A percentile compares a stretch with the other conserved stretches of the same genome.
Conservation (phyloP, 2,888 invertebrate species). For the Lagria hirta region DNA sequence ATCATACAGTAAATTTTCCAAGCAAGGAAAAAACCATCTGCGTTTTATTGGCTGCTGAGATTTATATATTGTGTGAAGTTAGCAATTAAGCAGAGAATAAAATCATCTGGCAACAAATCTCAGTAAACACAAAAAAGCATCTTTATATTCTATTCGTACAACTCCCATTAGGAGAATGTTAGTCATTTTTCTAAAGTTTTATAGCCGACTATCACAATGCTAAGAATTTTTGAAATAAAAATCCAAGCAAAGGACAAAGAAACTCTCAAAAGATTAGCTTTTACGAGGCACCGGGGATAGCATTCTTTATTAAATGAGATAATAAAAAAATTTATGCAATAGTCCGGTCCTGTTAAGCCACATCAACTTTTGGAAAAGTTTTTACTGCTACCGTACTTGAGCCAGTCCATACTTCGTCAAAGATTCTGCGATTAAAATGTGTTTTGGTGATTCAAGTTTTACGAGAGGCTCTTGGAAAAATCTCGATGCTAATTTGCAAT, state of each 20-base stretch:
- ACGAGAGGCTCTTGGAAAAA: conserved; percentile 15
- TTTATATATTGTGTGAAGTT: conserved; percentile 37
- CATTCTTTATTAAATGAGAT: conserved; percentile 35
- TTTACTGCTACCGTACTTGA: conserved; percentile 8
- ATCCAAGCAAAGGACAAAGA: conserved; percentile 20
- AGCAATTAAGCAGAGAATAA: conserved; percentile 37
- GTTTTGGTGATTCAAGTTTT: conserved; percentile 12
- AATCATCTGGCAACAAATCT: conserved; percentile 37
- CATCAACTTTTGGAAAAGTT: conserved; percentile 5
- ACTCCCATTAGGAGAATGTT: conserved; percentile 31
- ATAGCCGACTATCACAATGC: conserved; percentile 29
- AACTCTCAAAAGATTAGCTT: conserved; percentile 35
- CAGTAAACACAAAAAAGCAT: conserved; percentile 29
- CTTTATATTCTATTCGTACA: conserved; percentile 26
- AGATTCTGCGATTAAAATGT: conserved; percentile 17
- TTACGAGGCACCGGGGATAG: conserved; percentile 32
- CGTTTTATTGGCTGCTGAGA: conserved; percentile 34
- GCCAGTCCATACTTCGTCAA: conserved; percentile 4
- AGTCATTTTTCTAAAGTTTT: conserved; percentile 33
- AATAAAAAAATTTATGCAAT: conserved; percentile 35
- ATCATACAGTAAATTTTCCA: conserved; percentile 10
- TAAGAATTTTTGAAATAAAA: conserved; percentile 33
- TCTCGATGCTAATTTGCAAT: conserved; percentile 20
- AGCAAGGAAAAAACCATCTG: conserved; percentile 29
- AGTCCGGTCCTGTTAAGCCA: conserved; percentile 1